A percentile compares a stretch with the other conserved stretches of the same genome.
These are phyloP conservation scores for Pomatorhinus ruficollis DNA, from an alignment of 2,113 vertebrate species.

Conservation along the genomic window DNA sequence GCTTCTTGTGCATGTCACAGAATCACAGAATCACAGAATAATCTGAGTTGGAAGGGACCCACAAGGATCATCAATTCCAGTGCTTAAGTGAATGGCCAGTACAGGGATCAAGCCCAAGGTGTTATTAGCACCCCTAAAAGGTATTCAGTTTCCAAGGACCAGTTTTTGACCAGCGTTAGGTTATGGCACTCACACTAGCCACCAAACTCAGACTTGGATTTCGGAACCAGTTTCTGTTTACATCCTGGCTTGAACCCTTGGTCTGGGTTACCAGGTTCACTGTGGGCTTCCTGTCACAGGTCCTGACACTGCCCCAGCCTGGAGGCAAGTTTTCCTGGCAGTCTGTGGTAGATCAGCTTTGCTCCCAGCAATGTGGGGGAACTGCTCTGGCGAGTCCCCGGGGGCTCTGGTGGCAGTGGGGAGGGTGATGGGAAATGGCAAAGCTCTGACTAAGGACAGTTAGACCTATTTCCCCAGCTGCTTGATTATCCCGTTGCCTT, in stretches of 20 bases:
- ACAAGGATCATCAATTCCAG: accelerated
- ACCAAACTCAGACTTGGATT: neutral
- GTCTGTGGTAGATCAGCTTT: neutral
- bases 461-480: neutral
- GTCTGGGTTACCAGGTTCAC: neutral
- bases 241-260: neutral
- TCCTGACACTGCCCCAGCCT: neutral
- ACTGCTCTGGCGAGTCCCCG: neutral
- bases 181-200: neutral
- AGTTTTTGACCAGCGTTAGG: accelerated
- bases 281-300: neutral
- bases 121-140: neutral
- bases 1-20: neutral
- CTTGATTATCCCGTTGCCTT: accelerated
- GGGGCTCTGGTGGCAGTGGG: neutral
- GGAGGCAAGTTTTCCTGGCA: neutral
- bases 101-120: neutral
- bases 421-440: neutral
- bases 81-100: neutral
- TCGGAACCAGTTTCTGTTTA: neutral
- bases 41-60: neutral
- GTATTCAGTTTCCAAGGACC: neutral
- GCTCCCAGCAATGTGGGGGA: neutral
- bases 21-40: neutral
- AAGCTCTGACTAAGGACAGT: neutral